Base-by-base conservation (phyloP, 2,113 vertebrate species). In the Pelvicachromis taeniatus region DNA sequence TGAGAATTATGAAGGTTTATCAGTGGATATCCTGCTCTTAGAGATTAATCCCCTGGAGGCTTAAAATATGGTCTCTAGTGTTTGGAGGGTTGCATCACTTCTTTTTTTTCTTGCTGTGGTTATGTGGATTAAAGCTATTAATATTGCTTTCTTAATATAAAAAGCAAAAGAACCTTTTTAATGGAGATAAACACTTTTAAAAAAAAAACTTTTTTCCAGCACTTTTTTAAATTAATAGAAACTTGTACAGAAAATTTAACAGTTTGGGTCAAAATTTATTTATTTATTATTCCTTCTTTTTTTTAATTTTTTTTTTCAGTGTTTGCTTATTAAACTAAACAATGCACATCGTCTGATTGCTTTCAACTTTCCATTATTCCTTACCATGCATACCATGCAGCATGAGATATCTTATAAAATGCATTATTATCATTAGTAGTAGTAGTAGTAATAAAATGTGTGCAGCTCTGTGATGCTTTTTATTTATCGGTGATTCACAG, bases 1-100 rank as follows among this genome's bases (percentile, higher is more conserved):
- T 86, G 50, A 91, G 92, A 91, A 93, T 94, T 93, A 85, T 81
- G 52, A 92, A 90, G 93, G 89, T 93, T 95, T 93, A 94, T 87
- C 85, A 91, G 88, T 77, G 85, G 87, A 91, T 93, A 94, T 93
- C 89, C 91, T 78, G 84, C 89, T 90, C 87, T 95, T 58, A 82
- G 89, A 91, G 87, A 89, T 93, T 96, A 93, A 95, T 94, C 92
- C 92, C 45, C 42, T 1, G 2, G 40, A 87, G 90, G 93, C 94
- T 95, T 94, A 94, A 82, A 93, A 54, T 55, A 35, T 50, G 35
- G 56, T 75, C 31, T 50, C 68, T 45, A 77, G 68, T 88, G 83
- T 88, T 90, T 78, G 50, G 54, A 81, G 50, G 33, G 85, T 73
- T 87, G 52, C 59, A 82, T 86, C 85, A 81, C 79, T 40, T 29